These are phyloP conservation scores for Oryzias curvinotus DNA, from an alignment of 2,113 vertebrate genomes.

Conservation along the genomic window DNA sequence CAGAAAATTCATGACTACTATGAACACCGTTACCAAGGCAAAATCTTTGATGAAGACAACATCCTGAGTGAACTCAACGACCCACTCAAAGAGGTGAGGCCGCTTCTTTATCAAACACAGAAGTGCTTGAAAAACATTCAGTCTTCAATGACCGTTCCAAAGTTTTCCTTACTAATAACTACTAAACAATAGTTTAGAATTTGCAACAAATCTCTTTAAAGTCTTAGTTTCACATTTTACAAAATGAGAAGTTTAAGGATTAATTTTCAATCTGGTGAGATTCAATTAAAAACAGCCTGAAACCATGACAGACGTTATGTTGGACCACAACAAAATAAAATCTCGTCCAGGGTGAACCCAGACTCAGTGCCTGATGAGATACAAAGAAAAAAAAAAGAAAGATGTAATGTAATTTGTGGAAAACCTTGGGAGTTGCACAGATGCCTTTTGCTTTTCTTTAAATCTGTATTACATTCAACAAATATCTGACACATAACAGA, in stretches of 20 bases:
- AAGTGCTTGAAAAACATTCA: not conserved
- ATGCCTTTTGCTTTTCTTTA: not conserved
- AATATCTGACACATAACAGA: too few species aligned
- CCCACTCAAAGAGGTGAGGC: conserved; percentile 94
- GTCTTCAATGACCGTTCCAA: conserved; percentile 20
- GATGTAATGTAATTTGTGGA: not conserved
- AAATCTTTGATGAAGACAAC: conserved; percentile 98
- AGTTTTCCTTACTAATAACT: conserved; percentile 24
- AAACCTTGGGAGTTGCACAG: not conserved
- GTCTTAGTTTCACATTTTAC: too few species aligned
- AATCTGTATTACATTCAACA: too few species aligned
- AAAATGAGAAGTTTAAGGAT: conserved; percentile 5
- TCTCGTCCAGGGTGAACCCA: conserved; percentile 40
- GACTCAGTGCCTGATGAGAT: conserved; percentile 1
- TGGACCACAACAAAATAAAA: conserved; percentile 30
- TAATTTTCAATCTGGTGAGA: conserved; percentile 20
- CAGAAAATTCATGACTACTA: conserved; percentile 99
- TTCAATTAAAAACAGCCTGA: conserved; percentile 13
- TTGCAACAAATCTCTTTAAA: too few species aligned
- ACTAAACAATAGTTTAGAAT: too few species aligned
- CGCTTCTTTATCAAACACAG: not conserved
- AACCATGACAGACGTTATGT: conserved; percentile 30
- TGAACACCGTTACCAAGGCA: conserved; percentile 98
- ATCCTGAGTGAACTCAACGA: conserved; percentile 98
- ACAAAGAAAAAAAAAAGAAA: conserved; percentile 6